These are phyloP conservation scores for Synanthedon myopaeformis DNA, from an alignment of 2,888 invertebrate species.

Conservation along the genomic window DNA sequence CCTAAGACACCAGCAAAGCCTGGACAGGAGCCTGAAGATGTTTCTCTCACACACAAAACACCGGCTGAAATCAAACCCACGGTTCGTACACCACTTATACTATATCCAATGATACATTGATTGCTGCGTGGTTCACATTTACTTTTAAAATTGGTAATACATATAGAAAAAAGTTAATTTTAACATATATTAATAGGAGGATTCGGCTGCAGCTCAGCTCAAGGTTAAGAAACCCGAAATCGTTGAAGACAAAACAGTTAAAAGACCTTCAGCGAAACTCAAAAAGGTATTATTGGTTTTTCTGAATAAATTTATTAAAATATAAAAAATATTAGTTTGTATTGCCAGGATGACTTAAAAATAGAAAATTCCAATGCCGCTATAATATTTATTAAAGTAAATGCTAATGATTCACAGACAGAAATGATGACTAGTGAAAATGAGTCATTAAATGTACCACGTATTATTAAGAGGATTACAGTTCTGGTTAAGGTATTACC, in stretches of 20 bases:
- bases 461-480: constrained; percentile 37
- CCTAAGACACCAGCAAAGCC: constrained; percentile 50
- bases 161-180: background rate
- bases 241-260: constrained; percentile 56
- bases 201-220: constrained; percentile 56
- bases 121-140: background rate
- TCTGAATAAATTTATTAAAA: background rate
- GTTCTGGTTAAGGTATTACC: constrained; percentile 44
- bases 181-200: constrained; percentile 32
- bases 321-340: background rate
- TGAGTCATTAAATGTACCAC: constrained; percentile 22
- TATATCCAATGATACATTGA: no score
- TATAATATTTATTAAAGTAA: constrained; percentile 3
- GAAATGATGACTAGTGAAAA: constrained; percentile 25
- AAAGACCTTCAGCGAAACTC: constrained; percentile 48
- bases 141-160: background rate
- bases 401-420: constrained; percentile 35
- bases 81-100: constrained; percentile 37
- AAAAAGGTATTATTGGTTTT: constrained; percentile 36
- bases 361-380: background rate
- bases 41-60: constrained; percentile 61
- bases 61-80: constrained; percentile 57
- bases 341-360: constrained; percentile 2
- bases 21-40: constrained; percentile 54
- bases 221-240: constrained; percentile 61